Base-by-base conservation (phyloP, 2,113 vertebrate species). In the Riparia riparia region DNA sequence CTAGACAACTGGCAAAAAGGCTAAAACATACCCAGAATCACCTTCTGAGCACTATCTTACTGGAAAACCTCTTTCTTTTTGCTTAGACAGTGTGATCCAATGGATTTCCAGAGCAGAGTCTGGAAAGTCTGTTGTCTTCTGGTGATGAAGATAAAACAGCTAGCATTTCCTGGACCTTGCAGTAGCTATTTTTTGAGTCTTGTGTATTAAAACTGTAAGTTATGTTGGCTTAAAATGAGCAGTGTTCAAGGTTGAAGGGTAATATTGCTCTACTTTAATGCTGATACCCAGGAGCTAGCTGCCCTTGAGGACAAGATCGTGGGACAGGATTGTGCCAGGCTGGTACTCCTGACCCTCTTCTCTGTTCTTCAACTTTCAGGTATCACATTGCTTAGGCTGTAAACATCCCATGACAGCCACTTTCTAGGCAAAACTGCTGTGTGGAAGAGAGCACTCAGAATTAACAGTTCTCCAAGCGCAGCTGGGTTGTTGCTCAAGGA, bases 61-160 rank as follows among this genome's bases (percentile, higher is more conserved):
- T 60, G 26, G 61, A 82, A 90, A 85, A 73, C 54, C 16, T 81
- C 42, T 86, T 91, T 82, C 20, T 25, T 94, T 86, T 56, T 81
- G 56, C 32, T 69, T 34, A 66, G 50, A 63, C 26, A 6, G 14
- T 42, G 7, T 60, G 25, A 84, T 79, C 61, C 28, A 61, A 31
- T 53, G 17, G 32, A 24, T 86, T 73, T 80, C 41, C 72, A 93
- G 57, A 90, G 39, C 45, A 18, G 31, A 57, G n/a, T 77, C 39
- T 26, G 37, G 37, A 37, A 37, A 45, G 81, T 83, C 41, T 2
- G 0, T 45, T 49, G 66, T 64, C 34, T 82, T 89, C 26, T 65
- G 73, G 44, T 81, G 39, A 64, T 66, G 50, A 83, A 86, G 34
- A 17, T 61, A 85, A 93, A 57, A 1, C 42, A 79, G 34, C 28